Evolutionary conservation across 2,888 invertebrate species (phyloP).

Genomic region (Margaritifera margaritifera): DNA sequence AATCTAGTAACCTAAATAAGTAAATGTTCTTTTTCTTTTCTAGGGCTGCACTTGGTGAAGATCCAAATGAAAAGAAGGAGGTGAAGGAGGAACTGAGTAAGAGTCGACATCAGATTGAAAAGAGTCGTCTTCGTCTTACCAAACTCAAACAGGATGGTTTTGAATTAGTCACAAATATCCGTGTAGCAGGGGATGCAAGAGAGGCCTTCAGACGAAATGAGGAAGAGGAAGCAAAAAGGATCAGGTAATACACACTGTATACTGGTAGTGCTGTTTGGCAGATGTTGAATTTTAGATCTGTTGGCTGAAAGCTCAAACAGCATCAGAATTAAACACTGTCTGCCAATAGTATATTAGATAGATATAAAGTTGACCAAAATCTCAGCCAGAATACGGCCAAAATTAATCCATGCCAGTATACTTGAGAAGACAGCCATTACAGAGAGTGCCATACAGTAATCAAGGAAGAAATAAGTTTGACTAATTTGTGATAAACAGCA

Average conservation of each 20-base stretch:
- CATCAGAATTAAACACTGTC: too few species aligned
- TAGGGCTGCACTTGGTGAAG: constrained; percentile 70
- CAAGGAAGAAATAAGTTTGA: too few species aligned
- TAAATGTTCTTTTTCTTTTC: background rate
- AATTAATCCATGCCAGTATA: too few species aligned
- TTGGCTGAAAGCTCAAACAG: too few species aligned
- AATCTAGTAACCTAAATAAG: background rate
- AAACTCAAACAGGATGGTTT: constrained; percentile 71
- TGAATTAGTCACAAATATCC: constrained; percentile 71
- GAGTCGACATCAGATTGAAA: constrained; percentile 71
- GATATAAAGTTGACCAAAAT: too few species aligned
- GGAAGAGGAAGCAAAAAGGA: constrained; percentile 69
- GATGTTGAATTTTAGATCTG: too few species aligned
- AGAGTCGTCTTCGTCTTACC: constrained; percentile 69
- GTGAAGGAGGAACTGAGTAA: constrained; percentile 70
- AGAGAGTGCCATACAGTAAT: too few species aligned
- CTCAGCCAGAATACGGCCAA: too few species aligned
- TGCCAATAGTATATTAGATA: too few species aligned
- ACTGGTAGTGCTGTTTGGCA: too few species aligned
- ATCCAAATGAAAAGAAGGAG: constrained; percentile 64
- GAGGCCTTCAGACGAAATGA: constrained; percentile 67
- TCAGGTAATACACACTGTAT: constrained; percentile 28
- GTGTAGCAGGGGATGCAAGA: constrained; percentile 71
- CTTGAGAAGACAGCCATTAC: too few species aligned
- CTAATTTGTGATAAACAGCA: too few species aligned